Base-by-base conservation (phyloP, 2,113 vertebrate species). In the Nannobrachium achirus region DNA sequence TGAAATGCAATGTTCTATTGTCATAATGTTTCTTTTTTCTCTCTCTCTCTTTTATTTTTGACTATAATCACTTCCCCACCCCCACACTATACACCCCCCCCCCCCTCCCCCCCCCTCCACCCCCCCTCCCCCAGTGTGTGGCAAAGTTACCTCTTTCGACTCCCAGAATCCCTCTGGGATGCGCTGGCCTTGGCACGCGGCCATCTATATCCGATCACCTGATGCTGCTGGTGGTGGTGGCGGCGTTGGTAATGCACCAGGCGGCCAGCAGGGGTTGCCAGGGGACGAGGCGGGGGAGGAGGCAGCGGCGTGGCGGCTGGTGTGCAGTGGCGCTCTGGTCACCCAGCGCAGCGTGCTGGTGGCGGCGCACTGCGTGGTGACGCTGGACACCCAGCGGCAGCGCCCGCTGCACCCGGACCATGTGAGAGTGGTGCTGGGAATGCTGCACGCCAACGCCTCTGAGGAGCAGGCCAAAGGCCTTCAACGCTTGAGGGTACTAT, bases 111-210 rank as follows among this genome's bases (percentile, higher is more conserved):
- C n/a, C n/a, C n/a, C n/a, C n/a, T n/a, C n/a, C n/a, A n/a, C n/a
- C n/a, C n/a, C n/a, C n/a, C n/a, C n/a, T n/a, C 3, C 19, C 7
- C 1, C 61, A 98, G 96, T 95, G 69, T 97, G 95, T 66, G 95
- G 96, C 53, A 95, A 94, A 89, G 81, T 93, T 0, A 88, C 93
- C 69, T 83, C 88, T n/a, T 56, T 88, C 66, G 92, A 90, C 38
- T 53, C 78, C 16, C 82, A 79, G 13, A 94, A 93, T 87, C 71
- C 92, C 8, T 81, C 84, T 1, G 89, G 92, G 9, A 80, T 66
- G 1, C 88, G 84, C 75, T 98, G 96, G 96, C 95, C 96, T 0
- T 98, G 97, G 96, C 95, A 97, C 10, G 92, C 89, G 0, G 96
- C 96, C 74, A 83, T 98, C 79, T 98, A 96, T 63, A 89, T 94